A percentile compares a stretch with the other conserved stretches of the same genome.
These are phyloP conservation scores for Campodea augens DNA, from an alignment of 1,140 invertebrate genomes.

Conservation along the genomic window DNA sequence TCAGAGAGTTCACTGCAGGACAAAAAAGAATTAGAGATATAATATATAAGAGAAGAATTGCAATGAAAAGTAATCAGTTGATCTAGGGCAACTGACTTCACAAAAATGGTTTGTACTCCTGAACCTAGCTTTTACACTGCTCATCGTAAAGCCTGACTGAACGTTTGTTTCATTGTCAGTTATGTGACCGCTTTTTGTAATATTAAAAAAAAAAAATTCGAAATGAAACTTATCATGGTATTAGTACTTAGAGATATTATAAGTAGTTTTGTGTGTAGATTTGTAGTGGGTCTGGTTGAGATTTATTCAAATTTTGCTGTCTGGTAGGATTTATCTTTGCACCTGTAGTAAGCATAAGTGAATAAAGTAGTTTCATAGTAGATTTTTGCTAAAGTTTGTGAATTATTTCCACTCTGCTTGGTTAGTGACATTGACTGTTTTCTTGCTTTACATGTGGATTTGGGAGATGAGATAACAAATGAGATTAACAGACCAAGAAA, in stretches of 20 bases:
- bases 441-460: background rate
- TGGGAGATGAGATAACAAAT: background rate
- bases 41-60: constrained; percentile 4
- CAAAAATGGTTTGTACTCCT: background rate
- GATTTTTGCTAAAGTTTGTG: background rate
- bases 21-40: constrained; percentile 12
- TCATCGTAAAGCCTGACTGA: constrained; percentile 2
- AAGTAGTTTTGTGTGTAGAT: constrained; percentile 13
- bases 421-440: background rate
- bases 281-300: constrained; percentile 12
- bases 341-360: constrained; percentile 14
- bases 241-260: constrained; percentile 14
- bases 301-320: constrained; percentile 10
- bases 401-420: background rate
- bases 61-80: constrained; percentile 7
- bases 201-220: constrained; percentile 9
- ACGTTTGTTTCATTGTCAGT: constrained; percentile 12
- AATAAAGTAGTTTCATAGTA: constrained; percentile 17
- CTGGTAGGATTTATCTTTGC: constrained; percentile 11
- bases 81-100: background rate
- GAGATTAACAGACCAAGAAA: no score
- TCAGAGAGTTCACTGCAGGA: constrained; percentile 11
- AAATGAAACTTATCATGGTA: constrained; percentile 14
- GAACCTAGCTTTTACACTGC: constrained; percentile 3
- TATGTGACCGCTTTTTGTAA: constrained; percentile 14